phyloP scores from a whole-genome alignment of 1,140 invertebrate species.

The Cotesia typhae region DNA sequence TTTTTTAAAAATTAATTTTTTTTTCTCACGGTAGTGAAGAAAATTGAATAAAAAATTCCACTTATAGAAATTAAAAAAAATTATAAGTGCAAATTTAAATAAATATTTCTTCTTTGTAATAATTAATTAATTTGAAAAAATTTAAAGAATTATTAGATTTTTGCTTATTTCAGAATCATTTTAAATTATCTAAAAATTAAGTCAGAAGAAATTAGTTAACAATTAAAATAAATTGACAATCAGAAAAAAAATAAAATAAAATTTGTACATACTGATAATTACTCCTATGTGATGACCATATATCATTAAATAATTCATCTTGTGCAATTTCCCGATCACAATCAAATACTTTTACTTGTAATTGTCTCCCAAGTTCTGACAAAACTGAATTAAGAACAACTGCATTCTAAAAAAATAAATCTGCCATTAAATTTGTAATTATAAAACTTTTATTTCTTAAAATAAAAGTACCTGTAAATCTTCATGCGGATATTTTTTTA shows the following conservation, averaged over 20 bases:
- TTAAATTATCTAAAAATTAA: too few relatives aligned
- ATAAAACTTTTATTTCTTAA: constrained; percentile 9
- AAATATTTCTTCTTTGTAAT: too few relatives aligned
- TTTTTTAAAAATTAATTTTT: too few relatives aligned
- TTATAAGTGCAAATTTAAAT: too few relatives aligned
- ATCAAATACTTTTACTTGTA: constrained; percentile 62
- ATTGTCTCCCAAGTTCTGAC: constrained; percentile 62
- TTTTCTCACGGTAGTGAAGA: too few relatives aligned
- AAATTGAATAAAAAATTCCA: too few relatives aligned
- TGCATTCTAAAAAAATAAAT: constrained; percentile 21
- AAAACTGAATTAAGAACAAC: constrained; percentile 52
- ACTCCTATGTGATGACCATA: constrained; percentile 62
- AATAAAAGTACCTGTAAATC: constrained; percentile 48
- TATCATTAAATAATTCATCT: constrained; percentile 58
- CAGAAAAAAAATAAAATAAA: constrained; percentile 23
- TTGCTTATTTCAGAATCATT: too few relatives aligned
- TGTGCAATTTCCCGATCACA: constrained; percentile 58
- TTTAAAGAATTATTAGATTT: too few relatives aligned
- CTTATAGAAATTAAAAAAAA: too few relatives aligned
- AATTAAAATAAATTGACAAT: constrained; percentile 27
- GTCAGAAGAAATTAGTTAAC: constrained; percentile 12
- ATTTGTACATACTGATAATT: constrained; percentile 62
- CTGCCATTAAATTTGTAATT: neutral
- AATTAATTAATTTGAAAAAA: too few relatives aligned
- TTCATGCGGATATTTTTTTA: constrained; percentile 49